Conservation (phyloP, 1,140 invertebrate species). For the Trachelipus rathkii region DNA sequence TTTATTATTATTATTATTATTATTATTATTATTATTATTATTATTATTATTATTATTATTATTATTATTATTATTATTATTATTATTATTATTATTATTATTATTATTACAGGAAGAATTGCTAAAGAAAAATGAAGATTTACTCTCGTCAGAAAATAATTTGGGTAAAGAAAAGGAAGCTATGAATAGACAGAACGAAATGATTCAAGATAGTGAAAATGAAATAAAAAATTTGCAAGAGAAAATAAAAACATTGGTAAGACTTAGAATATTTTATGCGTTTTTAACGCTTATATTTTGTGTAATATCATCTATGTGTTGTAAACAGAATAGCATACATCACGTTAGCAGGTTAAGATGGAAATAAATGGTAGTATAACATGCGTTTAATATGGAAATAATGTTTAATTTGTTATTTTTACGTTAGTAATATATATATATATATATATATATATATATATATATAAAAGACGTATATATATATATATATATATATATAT, state of each 20-base stretch:
- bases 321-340: too few species aligned
- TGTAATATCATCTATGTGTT: too few species aligned
- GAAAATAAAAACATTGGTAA: background rate
- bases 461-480: too few species aligned
- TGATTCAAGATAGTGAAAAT: slow-evolving; percentile 46
- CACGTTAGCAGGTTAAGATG: too few species aligned
- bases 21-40: background rate
- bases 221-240: slow-evolving; percentile 14
- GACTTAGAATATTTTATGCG: background rate
- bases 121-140: background rate
- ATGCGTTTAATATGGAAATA: too few species aligned
- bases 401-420: too few species aligned
- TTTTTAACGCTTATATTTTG: too few species aligned
- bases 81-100: slow-evolving; percentile 14
- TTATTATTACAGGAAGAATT: background rate
- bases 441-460: too few species aligned
- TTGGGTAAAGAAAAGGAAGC: background rate
- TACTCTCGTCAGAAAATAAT: background rate
- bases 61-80: background rate
- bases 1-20: background rate
- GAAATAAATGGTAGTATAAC: too few species aligned
- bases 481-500: too few species aligned
- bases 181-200: slow-evolving; percentile 40
- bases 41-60: background rate
- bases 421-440: too few species aligned